Percentiles rank a stretch among this genome's conserved stretches.
phyloP scores from a whole-genome alignment of 2,113 vertebrate species.

The Gymnocephalus cernua region DNA sequence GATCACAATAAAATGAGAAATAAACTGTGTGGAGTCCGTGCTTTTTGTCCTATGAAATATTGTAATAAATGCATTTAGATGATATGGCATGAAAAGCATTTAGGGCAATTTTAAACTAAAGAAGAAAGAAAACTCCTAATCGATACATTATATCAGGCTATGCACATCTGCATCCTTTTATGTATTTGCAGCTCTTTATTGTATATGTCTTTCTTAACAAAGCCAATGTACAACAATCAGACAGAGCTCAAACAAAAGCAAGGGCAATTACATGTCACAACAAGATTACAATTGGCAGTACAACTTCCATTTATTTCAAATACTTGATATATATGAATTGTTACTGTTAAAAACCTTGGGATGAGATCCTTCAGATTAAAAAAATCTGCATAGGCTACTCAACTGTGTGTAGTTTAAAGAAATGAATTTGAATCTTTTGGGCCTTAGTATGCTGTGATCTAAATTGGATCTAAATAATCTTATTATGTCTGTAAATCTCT shows the following conservation, averaged over 20 bases:
- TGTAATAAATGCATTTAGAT: not conserved
- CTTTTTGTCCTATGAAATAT: constrained; percentile 16
- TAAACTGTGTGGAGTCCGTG: constrained; percentile 30
- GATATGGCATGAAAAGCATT: not conserved
- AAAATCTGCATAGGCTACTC: no score
- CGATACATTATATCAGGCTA: not conserved
- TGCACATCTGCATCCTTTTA: not conserved
- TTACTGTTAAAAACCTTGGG: no score
- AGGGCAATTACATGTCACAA: not conserved
- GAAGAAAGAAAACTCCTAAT: not conserved
- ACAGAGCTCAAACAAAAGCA: not conserved
- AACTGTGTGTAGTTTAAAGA: no score
- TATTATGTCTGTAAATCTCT: no score
- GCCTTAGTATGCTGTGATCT: no score
- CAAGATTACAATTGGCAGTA: not conserved
- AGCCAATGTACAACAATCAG: not conserved
- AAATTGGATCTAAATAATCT: no score
- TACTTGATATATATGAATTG: not conserved
- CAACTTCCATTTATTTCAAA: not conserved
- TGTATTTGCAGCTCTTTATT: not conserved
- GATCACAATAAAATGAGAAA: constrained; percentile 66
- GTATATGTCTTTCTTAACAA: not conserved
- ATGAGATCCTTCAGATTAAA: no score
- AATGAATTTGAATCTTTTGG: no score
- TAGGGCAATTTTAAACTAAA: not conserved